Base-by-base conservation (phyloP, 2,888 invertebrate species). In the Ochlodes sylvanus region DNA sequence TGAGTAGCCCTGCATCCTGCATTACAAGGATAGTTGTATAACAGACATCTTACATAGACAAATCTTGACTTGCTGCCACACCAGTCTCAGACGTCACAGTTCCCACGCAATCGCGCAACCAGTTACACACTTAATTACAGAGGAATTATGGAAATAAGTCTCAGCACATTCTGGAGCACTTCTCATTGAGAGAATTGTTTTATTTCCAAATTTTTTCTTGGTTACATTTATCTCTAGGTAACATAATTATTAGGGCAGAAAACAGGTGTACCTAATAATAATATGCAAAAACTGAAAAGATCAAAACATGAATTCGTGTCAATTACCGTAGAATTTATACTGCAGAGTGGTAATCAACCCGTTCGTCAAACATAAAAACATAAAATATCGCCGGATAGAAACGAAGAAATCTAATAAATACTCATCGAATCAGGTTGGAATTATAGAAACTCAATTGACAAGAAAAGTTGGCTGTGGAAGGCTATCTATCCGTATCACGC, bases 101-200 rank as follows among this genome's bases (percentile, higher is more conserved):
- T 47, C 44, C 44, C 44, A 47, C 44, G 44, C 44, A 42, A 27
- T 27, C 38, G 38, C 38, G 44, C 17, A 47, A 47, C 15, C 44
- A 17, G 44, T 47, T 47, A 44, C 44, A 44, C 44, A 15, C 15
- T 7, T 47, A 47, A 47, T 47, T 15, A 17, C 44, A 15, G 15
- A 47, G 15, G 17, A 47, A 47, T 47, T 47, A 47, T 47, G 44
- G 17, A 47, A 47, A 47, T 47, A 15, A 17, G 17, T 7, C 7
- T 7, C 9, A 17, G 12, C 15, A 47, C 15, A 47, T 17, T 47
- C 44, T 47, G 17, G 44, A 47, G 44, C 44, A 47, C 17, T 15
- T 47, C 44, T 47, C 3, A 44, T 44, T 44, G 42, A 3, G 5
- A 3, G n/a, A 44, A 44, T n/a, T n/a, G 15, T 4, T 44, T 44